Evolutionary conservation across 2,888 invertebrate species (phyloP), one percentile per base, ranked within the genome.

Genomic region (Cephus nigrinus): DNA sequence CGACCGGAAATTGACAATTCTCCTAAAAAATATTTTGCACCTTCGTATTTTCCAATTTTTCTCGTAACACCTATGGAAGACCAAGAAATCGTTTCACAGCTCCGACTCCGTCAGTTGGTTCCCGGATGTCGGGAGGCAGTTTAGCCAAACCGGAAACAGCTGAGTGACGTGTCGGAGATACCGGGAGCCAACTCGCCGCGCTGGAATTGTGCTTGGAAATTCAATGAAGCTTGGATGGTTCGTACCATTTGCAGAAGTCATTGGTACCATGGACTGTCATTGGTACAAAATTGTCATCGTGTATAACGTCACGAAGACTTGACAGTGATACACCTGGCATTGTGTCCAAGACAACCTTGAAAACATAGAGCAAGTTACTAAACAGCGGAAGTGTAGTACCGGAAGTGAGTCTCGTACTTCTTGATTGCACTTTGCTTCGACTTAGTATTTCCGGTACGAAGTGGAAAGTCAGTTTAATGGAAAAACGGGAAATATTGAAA

Each of bases 171-270:
- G 84, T 80, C 78, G 77, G 79, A 84, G 85, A 85, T 87, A 86
- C 86, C 84, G 81, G 84, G 86, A 86, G 40, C 86, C 84, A 80
- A 80, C 82, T 79, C 78, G 76, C 82, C 78, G 78, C 82, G 79
- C 75, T 81, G 82, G 82, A 78, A 78, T 73, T 79, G 84, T 85
- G 87, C 85, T 84, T 85, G 82, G 86, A 86, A 89, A 87, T 83
- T 85, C 82, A 88, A 86, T 87, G 85, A 85, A 85, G 81, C 75
- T 23, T 5, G 31, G n/a, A 35, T 11, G 30, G 69, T 36, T 75
- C 35, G 31, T 30, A 34, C 31, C 36, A 75, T 75, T 69, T 69
- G 35, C 69, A 55, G 23, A 55, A 55, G 40, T 55, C 40, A 55
- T 23, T 55, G 40, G 23, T 55, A 55, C 40, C 15, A 15, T 55